Conservation (phyloP, 2,113 vertebrate species). For the Halcyon malimbica region DNA sequence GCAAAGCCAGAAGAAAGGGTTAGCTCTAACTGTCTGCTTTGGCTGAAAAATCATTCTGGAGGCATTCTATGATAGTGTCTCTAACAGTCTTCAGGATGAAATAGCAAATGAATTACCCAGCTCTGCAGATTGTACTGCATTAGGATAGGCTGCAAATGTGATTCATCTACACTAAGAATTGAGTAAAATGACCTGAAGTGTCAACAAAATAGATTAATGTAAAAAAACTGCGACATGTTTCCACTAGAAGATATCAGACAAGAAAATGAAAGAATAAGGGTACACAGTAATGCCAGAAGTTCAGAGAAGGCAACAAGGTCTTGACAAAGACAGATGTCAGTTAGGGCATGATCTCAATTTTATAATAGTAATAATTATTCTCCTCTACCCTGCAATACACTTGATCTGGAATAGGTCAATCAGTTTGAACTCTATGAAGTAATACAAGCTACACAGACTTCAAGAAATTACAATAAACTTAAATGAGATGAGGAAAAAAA, state of each 20-base stretch:
- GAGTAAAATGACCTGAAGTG: not conserved
- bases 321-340: not conserved
- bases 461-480: not conserved
- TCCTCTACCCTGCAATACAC: not conserved
- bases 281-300: not conserved
- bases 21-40: not conserved
- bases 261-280: not conserved
- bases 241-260: not conserved
- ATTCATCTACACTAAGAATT: not conserved
- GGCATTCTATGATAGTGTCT: not conserved
- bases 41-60: not conserved
- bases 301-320: not conserved
- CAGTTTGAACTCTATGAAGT: not conserved
- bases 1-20: not conserved
- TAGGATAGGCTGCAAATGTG: not conserved
- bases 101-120: not conserved
- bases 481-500: not conserved
- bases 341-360: not conserved
- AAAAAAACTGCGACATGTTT: not conserved
- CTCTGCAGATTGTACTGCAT: not conserved
- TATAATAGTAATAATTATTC: not conserved
- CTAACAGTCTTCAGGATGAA: not conserved
- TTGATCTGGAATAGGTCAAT: not conserved
- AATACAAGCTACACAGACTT: not conserved
- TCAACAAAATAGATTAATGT: not conserved